Evolutionary conservation across 2,888 invertebrate species (phyloP).

Genomic region (Biston stratarius): DNA sequence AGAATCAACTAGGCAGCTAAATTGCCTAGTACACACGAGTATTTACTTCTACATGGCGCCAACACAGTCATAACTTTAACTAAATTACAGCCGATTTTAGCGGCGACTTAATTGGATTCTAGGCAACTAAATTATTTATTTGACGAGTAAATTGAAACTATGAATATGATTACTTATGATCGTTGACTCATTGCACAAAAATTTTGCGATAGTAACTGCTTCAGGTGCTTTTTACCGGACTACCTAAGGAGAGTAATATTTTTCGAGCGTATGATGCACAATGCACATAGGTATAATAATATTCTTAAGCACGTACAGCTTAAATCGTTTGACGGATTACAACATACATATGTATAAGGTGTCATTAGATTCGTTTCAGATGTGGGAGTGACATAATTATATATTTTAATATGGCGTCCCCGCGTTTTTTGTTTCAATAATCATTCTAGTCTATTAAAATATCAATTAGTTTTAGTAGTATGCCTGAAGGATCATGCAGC

Average conservation of each 20-base stretch:
- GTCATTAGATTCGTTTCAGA: too few species aligned
- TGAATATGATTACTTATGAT: conserved; percentile 1
- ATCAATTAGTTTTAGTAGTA: too few species aligned
- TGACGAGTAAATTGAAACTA: conserved; percentile 4
- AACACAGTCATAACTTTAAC: conserved; percentile 4
- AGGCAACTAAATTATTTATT: not conserved
- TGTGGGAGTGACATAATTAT: too few species aligned
- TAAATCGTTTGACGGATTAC: too few species aligned
- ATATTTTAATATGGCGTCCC: too few species aligned
- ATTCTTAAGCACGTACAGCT: too few species aligned
- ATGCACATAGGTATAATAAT: too few species aligned
- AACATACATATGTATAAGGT: too few species aligned
- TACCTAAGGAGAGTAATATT: not conserved
- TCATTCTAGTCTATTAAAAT: too few species aligned
- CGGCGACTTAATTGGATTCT: not conserved
- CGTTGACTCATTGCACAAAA: not conserved
- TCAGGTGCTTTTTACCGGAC: not conserved
- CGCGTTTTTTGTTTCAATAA: too few species aligned
- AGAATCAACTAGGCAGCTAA: conserved; percentile 2
- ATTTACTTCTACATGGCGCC: conserved; percentile 4
- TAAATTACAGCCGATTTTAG: not conserved
- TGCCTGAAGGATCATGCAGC: too few species aligned
- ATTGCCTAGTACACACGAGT: not conserved
- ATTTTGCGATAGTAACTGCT: not conserved
- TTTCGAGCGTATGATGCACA: not conserved